These are phyloP conservation scores for Acanthis flammea DNA, from an alignment of 2,797 vertebrate species.

Conservation along the genomic window DNA sequence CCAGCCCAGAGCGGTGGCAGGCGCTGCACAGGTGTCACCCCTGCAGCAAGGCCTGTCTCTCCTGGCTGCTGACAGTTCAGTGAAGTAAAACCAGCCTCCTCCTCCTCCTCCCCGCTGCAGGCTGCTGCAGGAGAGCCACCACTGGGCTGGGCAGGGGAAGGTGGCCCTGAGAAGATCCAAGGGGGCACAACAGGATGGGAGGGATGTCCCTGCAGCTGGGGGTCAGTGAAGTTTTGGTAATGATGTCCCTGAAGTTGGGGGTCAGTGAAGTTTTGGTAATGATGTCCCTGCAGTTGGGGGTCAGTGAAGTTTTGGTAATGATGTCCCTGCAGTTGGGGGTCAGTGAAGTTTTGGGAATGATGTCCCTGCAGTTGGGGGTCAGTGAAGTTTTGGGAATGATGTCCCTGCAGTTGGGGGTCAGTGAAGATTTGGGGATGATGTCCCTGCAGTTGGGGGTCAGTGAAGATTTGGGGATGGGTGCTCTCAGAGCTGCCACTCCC, in stretches of 20 bases:
- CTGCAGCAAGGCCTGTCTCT: not conserved
- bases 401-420: accelerated
- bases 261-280: not conserved
- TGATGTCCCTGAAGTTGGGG: accelerated
- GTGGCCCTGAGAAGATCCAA: not conserved
- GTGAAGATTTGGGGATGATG: not conserved
- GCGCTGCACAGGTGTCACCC: not conserved
- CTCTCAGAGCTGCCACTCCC: not conserved
- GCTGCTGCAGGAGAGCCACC: not conserved
- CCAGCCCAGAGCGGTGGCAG: not conserved
- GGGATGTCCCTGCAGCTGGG: not conserved
- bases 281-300: accelerated
- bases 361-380: accelerated
- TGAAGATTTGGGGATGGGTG: not conserved
- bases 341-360: not conserved
- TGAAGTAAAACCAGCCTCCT: slow-evolving; percentile 5
- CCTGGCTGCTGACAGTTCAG: not conserved
- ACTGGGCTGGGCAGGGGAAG: not conserved
- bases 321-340: no score
- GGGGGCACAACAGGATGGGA: not conserved
- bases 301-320: not conserved
- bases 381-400: not conserved
- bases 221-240: not conserved
- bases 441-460: accelerated
- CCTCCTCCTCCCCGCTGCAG: not conserved